Evolutionary conservation across 1,140 invertebrate species (phyloP).

Genomic region (Drosophila gunungcola): DNA sequence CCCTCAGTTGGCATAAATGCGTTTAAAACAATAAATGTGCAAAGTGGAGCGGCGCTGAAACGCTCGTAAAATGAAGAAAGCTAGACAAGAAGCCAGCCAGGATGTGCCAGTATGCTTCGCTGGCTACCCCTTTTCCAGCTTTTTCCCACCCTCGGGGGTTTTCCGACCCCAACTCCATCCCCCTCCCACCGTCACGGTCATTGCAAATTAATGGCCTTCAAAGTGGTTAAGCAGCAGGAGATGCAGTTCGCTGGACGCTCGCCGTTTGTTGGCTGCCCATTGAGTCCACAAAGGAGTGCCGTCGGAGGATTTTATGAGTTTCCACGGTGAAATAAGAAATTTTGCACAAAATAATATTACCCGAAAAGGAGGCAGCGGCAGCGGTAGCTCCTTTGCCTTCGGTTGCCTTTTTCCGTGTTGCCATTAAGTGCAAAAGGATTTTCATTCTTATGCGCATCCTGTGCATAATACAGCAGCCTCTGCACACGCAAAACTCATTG

Average conservation of each 20-base stretch:
- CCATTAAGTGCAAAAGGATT: slow-evolving; percentile 83
- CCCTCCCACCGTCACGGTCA: slow-evolving; percentile 54
- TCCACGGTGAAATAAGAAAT: slow-evolving; percentile 76
- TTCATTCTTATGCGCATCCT: slow-evolving; percentile 83
- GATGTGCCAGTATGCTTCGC: slow-evolving; percentile 43
- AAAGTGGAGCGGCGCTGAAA: slow-evolving; percentile 46
- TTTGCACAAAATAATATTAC: slow-evolving; percentile 79
- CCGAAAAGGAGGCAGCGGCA: slow-evolving; percentile 10
- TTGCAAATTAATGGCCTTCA: slow-evolving; percentile 80
- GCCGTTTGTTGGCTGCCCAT: slow-evolving; percentile 54
- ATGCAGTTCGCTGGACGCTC: slow-evolving; percentile 53
- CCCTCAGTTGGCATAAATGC: slow-evolving; percentile 38
- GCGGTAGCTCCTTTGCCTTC: slow-evolving; percentile 7
- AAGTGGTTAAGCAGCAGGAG: slow-evolving; percentile 67
- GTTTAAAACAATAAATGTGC: slow-evolving; percentile 71
- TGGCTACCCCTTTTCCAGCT: slow-evolving; percentile 13
- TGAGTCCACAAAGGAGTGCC: slow-evolving; percentile 65
- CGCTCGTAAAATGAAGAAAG: slow-evolving; percentile 50
- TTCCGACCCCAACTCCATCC: neutral
- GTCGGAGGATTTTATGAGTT: slow-evolving; percentile 74
- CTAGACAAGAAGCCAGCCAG: slow-evolving; percentile 40
- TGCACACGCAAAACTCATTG: slow-evolving; percentile 78
- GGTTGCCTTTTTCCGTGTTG: slow-evolving; percentile 69
- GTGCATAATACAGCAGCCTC: slow-evolving; percentile 79
- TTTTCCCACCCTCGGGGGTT: neutral